Evolutionary conservation across 2,797 vertebrate genomes (phyloP).

Genomic region (Halcyon smyrnensis): DNA sequence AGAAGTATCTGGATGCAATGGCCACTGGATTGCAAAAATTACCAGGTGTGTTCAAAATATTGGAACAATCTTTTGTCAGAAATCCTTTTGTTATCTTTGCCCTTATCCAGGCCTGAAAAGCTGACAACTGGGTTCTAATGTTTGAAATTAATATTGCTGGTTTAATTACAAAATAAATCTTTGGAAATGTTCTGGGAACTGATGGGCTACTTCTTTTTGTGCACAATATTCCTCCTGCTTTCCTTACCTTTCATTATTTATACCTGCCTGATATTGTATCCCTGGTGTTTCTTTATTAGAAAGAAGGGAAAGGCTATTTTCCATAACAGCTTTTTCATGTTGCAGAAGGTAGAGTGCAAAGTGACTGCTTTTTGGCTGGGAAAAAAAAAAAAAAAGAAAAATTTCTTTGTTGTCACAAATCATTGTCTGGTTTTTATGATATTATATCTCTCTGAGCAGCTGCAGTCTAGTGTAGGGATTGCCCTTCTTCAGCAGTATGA

Average conservation of each 20-base stretch:
- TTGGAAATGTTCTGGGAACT: not conserved
- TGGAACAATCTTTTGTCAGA: not conserved
- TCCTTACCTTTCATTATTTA: conserved; percentile 16
- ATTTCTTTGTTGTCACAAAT: not conserved
- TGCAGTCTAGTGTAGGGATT: conserved; percentile 9
- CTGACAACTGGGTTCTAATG: not conserved
- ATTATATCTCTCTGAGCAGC: not conserved
- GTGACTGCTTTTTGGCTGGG: conserved; percentile 5
- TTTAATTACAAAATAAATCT: conserved; percentile 21
- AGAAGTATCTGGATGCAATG: not conserved
- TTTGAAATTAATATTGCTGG: not conserved
- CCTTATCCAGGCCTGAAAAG: not conserved
- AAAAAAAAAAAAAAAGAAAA: conserved; percentile 2
- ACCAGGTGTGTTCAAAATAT: not conserved
- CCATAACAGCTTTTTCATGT: not conserved
- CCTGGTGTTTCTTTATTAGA: conserved; percentile 1
- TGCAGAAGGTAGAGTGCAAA: not conserved
- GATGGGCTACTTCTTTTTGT: not conserved
- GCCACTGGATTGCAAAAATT: not conserved
- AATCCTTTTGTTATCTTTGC: not conserved
- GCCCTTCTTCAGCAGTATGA: not conserved
- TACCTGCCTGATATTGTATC: not conserved
- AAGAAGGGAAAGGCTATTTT: not conserved
- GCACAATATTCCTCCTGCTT: not conserved
- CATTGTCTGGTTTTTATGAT: not conserved